Evolutionary conservation across 2,797 vertebrate species (phyloP).

Genomic region (Trachops cirrhosus): DNA sequence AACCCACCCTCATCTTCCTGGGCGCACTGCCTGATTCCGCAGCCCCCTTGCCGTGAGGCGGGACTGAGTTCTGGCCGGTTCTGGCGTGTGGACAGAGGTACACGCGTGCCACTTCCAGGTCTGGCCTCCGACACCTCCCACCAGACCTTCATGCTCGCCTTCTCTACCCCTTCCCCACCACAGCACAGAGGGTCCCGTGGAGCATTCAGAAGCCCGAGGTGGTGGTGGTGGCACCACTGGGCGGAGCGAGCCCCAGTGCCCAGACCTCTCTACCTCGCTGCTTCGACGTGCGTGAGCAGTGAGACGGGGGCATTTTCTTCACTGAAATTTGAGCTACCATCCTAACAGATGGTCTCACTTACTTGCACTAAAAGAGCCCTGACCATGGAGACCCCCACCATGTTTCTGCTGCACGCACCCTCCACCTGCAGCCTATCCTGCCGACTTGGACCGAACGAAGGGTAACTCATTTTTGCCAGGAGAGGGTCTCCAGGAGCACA

Average conservation of each 20-base stretch:
- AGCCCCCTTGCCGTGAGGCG: background rate
- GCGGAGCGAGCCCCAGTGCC: no score
- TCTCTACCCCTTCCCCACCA: background rate
- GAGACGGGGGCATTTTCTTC: background rate
- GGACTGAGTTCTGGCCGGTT: background rate
- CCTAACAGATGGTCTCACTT: background rate
- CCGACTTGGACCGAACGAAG: background rate
- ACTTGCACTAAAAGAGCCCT: background rate
- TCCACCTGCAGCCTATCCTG: background rate
- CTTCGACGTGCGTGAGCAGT: background rate
- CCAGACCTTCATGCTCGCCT: background rate
- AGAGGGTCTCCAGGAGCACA: background rate
- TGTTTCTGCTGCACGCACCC: background rate
- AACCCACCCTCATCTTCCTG: background rate
- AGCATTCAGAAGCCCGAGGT: background rate
- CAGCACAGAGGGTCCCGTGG: background rate
- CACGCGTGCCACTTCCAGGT: fast-evolving
- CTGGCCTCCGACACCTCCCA: background rate
- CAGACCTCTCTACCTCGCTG: fast-evolving
- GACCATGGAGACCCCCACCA: background rate
- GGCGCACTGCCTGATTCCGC: background rate
- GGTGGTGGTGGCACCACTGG: background rate
- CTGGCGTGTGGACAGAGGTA: background rate
- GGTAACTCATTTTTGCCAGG: background rate
- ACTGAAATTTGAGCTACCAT: background rate